A percentile compares a stretch with the other conserved stretches of the same genome.
These are phyloP conservation scores for Tipula vernalis DNA, from an alignment of 2,888 invertebrate genomes.

Conservation along the genomic window DNA sequence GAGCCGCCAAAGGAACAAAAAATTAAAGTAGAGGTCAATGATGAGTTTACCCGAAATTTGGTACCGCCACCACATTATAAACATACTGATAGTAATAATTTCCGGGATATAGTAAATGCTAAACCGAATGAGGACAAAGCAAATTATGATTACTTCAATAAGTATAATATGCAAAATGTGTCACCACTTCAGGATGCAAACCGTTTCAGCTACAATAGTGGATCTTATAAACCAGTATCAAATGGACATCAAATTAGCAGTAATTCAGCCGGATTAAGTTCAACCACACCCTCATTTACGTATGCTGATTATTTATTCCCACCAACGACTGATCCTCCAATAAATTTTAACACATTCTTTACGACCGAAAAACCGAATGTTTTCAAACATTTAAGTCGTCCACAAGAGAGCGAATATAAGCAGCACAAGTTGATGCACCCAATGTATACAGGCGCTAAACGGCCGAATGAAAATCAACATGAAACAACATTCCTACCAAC, in stretches of 20 bases:
- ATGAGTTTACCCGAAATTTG: conserved; percentile 11
- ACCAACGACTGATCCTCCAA: not conserved
- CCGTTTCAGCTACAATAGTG: conserved; percentile 13
- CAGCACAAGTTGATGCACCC: conserved; percentile 17
- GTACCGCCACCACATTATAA: conserved; percentile 12
- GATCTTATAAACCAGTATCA: not conserved
- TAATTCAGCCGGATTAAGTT: not conserved
- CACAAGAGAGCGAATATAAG: conserved; percentile 15
- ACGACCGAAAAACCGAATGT: conserved; percentile 17
- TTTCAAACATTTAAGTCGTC: conserved; percentile 14
- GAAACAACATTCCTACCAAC: conserved; percentile 10
- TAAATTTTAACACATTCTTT: not conserved
- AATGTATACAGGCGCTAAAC: conserved; percentile 13
- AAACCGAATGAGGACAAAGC: not conserved
- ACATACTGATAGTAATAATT: conserved; percentile 13
- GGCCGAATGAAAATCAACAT: not conserved
- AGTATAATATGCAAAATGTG: not conserved
- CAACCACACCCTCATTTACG: not conserved
- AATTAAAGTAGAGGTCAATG: not conserved
- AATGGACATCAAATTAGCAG: not conserved
- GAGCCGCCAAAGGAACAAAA: not conserved
- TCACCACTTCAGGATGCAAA: conserved; percentile 14
- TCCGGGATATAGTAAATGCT: not conserved
- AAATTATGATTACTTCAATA: not conserved
- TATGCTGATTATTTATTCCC: not conserved